Base-by-base conservation (phyloP, 2,113 vertebrate species). In the Colaptes auratus region DNA sequence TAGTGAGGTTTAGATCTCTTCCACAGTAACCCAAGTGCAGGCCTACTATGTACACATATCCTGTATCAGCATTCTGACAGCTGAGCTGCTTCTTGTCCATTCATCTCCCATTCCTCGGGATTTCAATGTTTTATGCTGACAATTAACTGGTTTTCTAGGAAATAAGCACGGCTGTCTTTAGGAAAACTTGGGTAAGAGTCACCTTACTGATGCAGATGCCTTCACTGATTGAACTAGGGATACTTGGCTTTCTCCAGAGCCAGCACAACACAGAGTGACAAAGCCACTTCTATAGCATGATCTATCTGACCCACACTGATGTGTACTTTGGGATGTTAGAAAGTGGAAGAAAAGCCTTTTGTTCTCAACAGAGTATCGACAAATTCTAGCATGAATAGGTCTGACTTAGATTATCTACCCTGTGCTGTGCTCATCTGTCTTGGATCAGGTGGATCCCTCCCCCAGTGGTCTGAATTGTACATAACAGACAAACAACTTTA, bases 21-120 rank as follows among this genome's bases (percentile, higher is more conserved):
- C 50, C 35, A 76, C 13, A 35, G 55, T 17, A 89, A 73, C 35
- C 25, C 13, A 69, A 84, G 36, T 12, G 64, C 27, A 75, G 10
- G 10, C 59, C 53, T 64, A 56, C 19, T 48, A 46, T 1, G 1
- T 16, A 15, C 27, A 67, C 0, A 0, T 46, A 77, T 71, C 21
- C 42, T 69, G 19, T 81, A 82, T 65, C 20, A 53, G n/a, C 35
- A 66, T 50, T 74, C 67, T 2, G 0, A 60, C 0, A 80, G 46
- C 23, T 74, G 56, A 86, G 9, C n/a, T 75, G 42, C 66, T 70
- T 13, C 8, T 31, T 56, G 52, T 31, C 76, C 80, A 3, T 59
- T 69, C 9, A 70, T 18, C 21, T 46, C 27, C 31, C 13, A 4
- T 33, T 50, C 36, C 48, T 46, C 23, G 59, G 11, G 24, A 77